Evolutionary conservation across 2,797 vertebrate genomes (phyloP).

Genomic region (Pseudotriccus pelzelni): DNA sequence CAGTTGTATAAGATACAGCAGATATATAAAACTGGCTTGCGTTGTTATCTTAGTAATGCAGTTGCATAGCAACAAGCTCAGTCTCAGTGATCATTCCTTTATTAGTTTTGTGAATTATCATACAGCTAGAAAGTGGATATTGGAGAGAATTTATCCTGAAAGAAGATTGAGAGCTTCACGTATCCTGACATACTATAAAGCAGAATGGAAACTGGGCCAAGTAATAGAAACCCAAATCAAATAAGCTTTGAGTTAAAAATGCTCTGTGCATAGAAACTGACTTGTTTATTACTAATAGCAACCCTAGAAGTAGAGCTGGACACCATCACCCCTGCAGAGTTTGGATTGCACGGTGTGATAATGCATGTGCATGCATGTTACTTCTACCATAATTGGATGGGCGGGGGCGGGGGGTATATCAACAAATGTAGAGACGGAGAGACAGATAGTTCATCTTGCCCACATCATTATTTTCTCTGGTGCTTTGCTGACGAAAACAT

Average conservation of each 20-base stretch:
- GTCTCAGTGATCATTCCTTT: conserved; percentile 35
- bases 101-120: conserved; percentile 46
- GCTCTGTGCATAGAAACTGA: background rate
- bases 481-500: background rate
- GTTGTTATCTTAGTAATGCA: conserved; percentile 53
- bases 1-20: background rate
- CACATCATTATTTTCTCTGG: background rate
- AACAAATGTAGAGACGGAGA: background rate
- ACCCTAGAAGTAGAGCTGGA: background rate
- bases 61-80: conserved; percentile 73
- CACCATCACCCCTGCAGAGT: fast-evolving
- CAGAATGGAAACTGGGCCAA: conserved; percentile 19
- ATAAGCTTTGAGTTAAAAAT: background rate
- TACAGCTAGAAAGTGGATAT: background rate
- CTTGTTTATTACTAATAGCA: background rate
- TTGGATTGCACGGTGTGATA: background rate
- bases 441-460: background rate
- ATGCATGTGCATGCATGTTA: background rate
- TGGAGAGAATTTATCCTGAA: conserved; percentile 34
- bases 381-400: background rate
- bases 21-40: conserved; percentile 39
- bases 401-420: fast-evolving
- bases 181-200: background rate
- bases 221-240: background rate
- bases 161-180: conserved; percentile 1